phyloP scores from a whole-genome alignment of 2,113 vertebrate species.

The Psettodes erumei region DNA sequence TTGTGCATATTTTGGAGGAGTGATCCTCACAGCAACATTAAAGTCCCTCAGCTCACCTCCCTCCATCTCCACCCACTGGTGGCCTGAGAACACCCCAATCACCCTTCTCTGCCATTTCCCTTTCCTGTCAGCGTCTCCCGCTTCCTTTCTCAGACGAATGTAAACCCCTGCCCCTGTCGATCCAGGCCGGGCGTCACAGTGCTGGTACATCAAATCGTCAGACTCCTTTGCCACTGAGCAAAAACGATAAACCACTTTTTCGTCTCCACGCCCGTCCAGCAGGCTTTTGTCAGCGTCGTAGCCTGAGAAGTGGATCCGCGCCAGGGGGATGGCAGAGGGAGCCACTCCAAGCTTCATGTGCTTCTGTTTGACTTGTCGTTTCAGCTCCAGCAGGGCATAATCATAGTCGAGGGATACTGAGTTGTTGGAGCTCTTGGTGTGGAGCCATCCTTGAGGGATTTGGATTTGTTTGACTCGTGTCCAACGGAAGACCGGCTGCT shows the following conservation, averaged over 20 bases:
- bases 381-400: constrained; percentile 93
- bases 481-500: constrained; percentile 89
- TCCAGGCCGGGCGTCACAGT: constrained; percentile 90
- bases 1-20: constrained; percentile 92
- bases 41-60: constrained; percentile 89
- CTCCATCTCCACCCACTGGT: constrained; percentile 88
- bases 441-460: constrained; percentile 92
- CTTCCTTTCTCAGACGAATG: constrained; percentile 84
- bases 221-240: constrained; percentile 92
- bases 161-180: constrained; percentile 93
- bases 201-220: constrained; percentile 90
- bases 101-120: constrained; percentile 90
- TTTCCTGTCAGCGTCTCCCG: neutral
- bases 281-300: constrained; percentile 89
- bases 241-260: constrained; percentile 92
- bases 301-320: constrained; percentile 93
- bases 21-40: constrained; percentile 95
- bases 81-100: constrained; percentile 91
- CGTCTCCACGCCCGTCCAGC: constrained; percentile 36
- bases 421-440: constrained; percentile 50
- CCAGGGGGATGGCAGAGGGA: constrained; percentile 78
- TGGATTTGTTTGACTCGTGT: constrained; percentile 88
- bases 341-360: constrained; percentile 91
- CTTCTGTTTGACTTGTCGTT: constrained; percentile 85
- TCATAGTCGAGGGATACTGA: constrained; percentile 87